Evolutionary conservation across 2,113 vertebrate species (phyloP).

Genomic region (Anser cygnoides): DNA sequence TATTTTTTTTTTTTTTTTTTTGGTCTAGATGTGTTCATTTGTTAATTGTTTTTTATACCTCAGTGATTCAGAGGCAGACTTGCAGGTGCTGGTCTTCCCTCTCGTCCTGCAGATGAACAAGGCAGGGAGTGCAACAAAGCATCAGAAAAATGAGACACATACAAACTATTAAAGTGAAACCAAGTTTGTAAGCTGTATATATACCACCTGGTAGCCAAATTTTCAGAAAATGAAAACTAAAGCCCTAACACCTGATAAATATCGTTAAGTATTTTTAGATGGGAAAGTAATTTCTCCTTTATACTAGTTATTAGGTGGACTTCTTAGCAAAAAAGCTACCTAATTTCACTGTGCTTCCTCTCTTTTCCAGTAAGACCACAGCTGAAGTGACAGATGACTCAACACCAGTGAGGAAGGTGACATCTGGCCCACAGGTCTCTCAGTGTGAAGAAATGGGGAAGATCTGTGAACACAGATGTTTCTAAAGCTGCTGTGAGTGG

Average conservation of each 20-base stretch:
- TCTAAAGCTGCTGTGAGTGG: neutral
- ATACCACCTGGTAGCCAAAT: neutral
- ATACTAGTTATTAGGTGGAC: neutral
- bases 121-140: neutral
- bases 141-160: neutral
- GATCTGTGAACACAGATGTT: neutral
- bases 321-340: neutral
- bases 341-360: neutral
- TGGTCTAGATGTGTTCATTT: neutral
- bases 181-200: neutral
- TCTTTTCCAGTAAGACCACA: neutral
- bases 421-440: neutral
- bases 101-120: neutral
- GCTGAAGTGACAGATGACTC: neutral
- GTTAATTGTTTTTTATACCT: neutral
- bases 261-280: neutral
- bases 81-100: neutral
- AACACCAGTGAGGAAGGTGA: fast-evolving
- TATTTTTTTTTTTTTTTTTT: neutral
- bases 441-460: neutral
- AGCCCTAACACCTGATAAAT: neutral
- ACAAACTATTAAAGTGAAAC: neutral
- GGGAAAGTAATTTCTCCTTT: neutral
- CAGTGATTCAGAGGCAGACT: neutral
- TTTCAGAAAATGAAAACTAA: neutral